Percentiles rank a stretch among this genome's conserved stretches.
Conservation (phyloP, 1,140 invertebrate genomes). For the Plectrocnemia conspersa region DNA sequence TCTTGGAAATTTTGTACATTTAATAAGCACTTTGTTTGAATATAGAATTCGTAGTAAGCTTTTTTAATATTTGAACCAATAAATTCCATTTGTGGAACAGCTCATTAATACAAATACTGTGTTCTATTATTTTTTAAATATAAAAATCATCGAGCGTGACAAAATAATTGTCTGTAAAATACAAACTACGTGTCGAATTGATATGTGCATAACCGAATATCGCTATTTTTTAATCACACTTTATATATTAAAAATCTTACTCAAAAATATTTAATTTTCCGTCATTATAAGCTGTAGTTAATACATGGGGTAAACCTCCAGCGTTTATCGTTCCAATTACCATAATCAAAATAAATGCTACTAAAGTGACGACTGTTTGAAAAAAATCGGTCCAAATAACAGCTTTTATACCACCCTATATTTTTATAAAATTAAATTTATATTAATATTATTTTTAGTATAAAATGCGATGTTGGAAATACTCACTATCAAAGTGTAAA, state of each 20-base stretch:
- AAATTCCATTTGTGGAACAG: too few relatives aligned
- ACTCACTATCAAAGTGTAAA: slow-evolving; percentile 49
- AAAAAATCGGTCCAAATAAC: slow-evolving; percentile 84
- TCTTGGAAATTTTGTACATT: too few relatives aligned
- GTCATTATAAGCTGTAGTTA: slow-evolving; percentile 51
- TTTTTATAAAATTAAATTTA: slow-evolving; percentile 40
- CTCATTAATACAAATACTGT: too few relatives aligned
- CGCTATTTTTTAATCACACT: slow-evolving; percentile 55
- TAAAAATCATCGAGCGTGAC: too few relatives aligned
- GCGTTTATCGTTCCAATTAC: slow-evolving; percentile 60
- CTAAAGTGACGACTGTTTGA: slow-evolving; percentile 73
- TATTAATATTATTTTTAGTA: slow-evolving; percentile 78
- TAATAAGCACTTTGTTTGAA: too few relatives aligned
- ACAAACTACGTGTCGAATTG: too few relatives aligned
- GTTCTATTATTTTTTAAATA: too few relatives aligned
- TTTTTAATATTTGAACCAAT: too few relatives aligned
- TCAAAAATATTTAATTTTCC: slow-evolving; percentile 47
- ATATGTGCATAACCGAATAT: not conserved
- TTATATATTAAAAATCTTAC: not conserved
- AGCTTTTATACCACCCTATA: slow-evolving; percentile 77
- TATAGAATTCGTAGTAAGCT: too few relatives aligned
- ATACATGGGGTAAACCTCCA: slow-evolving; percentile 62
- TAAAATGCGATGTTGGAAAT: slow-evolving; percentile 35
- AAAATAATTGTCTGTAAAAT: too few relatives aligned
- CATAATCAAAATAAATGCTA: slow-evolving; percentile 63